Base-by-base conservation (phyloP, 2,113 vertebrate species). In the Nibea coibor region DNA sequence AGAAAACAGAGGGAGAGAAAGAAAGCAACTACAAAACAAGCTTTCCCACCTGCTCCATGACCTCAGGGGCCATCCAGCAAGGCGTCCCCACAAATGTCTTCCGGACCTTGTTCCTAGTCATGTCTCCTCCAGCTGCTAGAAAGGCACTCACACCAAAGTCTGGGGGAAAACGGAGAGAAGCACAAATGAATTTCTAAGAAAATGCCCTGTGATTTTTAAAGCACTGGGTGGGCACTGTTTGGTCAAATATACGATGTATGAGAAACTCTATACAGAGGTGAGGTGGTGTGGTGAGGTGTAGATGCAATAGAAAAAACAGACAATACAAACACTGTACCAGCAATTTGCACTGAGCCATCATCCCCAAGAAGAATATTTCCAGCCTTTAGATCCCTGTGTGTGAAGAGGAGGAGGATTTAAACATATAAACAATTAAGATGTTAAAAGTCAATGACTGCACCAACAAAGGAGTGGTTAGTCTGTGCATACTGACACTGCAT, bases 41-140 rank as follows among this genome's bases (percentile, higher is more conserved):
- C 1, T 4, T 39, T 72, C 70, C 39, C 61, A 99, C 98, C 97
- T 99, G 98, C 70, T 99, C 98, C 98, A 99, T 99, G 66, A 99
- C 98, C 91, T 99, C 98, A 3, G 98, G 98, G 19, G 98, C 98
- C 98, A 99, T 99, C 98, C 98, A 99, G 91, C 98, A 99, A 10
- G 98, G 98, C 0, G 98, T 99, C 67, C 98, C 98, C 57, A 99
- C 98, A 88, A 99, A 99, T 0, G 98, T 99, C 94, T 99, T 99
- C 56, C 98, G 95, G 82, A 99, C 97, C 95, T 99, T 99, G 92
- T 98, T 99, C 72, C 98, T 95, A 4, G 98, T 99, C 91, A 99
- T 98, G 91, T 99, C 98, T 71, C 98, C 98, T 67, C 98, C 98
- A 4, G 98, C 96, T 70, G 98, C 97, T 93, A 99, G 93, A 93